These are phyloP conservation scores for Oreortyx pictus DNA, from an alignment of 2,797 vertebrate species.

Conservation along the genomic window DNA sequence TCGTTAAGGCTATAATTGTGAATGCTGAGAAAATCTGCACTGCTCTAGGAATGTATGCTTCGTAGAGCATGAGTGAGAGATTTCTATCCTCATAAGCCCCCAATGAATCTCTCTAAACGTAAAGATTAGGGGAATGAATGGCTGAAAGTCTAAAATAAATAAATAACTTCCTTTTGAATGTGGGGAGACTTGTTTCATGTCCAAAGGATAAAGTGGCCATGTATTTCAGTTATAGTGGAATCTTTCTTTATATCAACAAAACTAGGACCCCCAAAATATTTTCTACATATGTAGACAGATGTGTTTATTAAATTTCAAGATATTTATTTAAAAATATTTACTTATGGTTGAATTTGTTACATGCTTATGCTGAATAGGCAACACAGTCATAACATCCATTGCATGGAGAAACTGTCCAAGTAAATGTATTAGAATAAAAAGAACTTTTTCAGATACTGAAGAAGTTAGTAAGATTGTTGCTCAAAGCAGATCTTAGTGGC, in stretches of 20 bases:
- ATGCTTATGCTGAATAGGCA: background rate
- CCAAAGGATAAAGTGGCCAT: background rate
- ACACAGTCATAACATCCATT: background rate
- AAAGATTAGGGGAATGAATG: conserved; percentile 13
- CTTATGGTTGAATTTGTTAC: background rate
- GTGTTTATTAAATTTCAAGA: background rate
- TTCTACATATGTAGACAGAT: too few species aligned
- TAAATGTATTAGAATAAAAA: background rate
- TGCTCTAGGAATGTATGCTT: background rate
- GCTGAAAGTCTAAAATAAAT: background rate
- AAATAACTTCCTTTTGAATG: background rate
- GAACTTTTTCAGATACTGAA: background rate
- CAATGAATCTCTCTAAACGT: background rate
- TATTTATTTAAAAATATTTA: background rate
- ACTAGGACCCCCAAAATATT: background rate
- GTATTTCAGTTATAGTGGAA: background rate
- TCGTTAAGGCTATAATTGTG: conserved; percentile 2
- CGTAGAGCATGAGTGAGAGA: background rate
- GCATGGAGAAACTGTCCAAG: background rate
- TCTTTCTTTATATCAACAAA: background rate
- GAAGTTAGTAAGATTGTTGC: background rate
- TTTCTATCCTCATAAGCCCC: background rate
- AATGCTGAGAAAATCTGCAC: conserved; percentile 15
- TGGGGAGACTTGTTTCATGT: background rate
- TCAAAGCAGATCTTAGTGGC: background rate